A percentile compares a stretch with the other conserved stretches of the same genome.
Evolutionary conservation across 2,888 invertebrate species (phyloP).

Genomic region (Subacronicta megacephala): DNA sequence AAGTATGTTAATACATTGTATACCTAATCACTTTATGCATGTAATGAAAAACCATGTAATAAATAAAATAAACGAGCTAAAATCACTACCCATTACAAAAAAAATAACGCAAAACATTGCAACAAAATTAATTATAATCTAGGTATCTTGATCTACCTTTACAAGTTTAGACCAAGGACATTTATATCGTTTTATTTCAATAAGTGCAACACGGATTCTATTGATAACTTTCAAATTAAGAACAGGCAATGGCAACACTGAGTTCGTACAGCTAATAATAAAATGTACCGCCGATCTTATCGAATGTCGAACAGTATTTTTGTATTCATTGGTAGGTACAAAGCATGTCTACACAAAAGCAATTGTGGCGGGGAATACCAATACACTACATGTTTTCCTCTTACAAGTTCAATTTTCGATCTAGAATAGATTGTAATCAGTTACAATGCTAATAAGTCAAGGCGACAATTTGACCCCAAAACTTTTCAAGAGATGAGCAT

Average conservation of each 20-base stretch:
- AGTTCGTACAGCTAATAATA: constrained; percentile 18
- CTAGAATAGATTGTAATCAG: constrained; percentile 22
- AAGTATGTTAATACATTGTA: too few species aligned
- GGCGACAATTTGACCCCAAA: neutral
- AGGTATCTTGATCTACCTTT: too few species aligned
- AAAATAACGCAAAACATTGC: neutral
- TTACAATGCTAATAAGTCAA: constrained; percentile 8
- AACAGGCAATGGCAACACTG: constrained; percentile 7
- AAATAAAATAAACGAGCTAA: too few species aligned
- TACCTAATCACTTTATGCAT: too few species aligned
- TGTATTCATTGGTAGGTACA: constrained; percentile 14
- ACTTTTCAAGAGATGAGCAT: constrained; percentile 3
- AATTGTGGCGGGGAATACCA: constrained; percentile 30
- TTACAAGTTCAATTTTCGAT: constrained; percentile 12
- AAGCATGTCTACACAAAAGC: constrained; percentile 17
- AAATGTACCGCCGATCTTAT: constrained; percentile 28
- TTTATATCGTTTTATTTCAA: neutral
- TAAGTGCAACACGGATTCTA: neutral
- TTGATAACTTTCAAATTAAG: constrained; percentile 27
- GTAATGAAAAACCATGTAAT: too few species aligned
- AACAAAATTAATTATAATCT: neutral
- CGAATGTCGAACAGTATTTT: constrained; percentile 4
- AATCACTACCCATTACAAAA: too few species aligned
- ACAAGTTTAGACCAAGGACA: neutral
- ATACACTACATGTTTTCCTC: constrained; percentile 27